A percentile compares a stretch with the other conserved stretches of the same genome.
These are phyloP conservation scores for Smithornis capensis DNA, from an alignment of 2,113 vertebrate species.

Conservation along the genomic window DNA sequence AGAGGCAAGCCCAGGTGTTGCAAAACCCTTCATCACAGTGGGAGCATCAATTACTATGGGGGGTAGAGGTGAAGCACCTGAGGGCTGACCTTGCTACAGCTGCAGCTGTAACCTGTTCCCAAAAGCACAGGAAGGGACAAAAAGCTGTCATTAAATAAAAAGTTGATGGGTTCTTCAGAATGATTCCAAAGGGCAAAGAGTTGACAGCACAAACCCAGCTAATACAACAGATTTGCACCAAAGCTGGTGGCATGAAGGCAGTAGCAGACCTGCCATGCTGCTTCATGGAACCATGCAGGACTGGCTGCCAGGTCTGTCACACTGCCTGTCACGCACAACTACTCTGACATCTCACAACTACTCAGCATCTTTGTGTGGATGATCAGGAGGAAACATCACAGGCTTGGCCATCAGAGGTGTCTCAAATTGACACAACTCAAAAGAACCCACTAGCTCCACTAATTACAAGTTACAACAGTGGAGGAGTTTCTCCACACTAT, in stretches of 20 bases:
- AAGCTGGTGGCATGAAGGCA: fast-evolving
- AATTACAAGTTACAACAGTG: neutral
- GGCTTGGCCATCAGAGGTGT: neutral
- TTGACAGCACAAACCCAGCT: fast-evolving
- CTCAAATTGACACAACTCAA: neutral
- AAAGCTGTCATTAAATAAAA: neutral
- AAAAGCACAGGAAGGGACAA: neutral
- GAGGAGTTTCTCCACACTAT: neutral
- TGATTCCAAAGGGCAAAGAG: neutral
- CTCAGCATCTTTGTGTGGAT: neutral
- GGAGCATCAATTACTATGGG: neutral
- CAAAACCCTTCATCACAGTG: neutral
- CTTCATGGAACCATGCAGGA: fast-evolving
- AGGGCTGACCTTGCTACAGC: neutral
- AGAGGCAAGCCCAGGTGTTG: neutral
- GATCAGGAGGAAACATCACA: fast-evolving
- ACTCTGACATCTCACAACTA: neutral
- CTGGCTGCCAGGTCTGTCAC: neutral
- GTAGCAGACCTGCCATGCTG: fast-evolving
- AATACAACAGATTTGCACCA: neutral
- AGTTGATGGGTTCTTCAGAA: neutral
- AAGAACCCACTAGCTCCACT: neutral
- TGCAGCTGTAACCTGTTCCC: neutral
- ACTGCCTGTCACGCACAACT: neutral
- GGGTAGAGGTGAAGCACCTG: neutral